phyloP scores from a whole-genome alignment of 2,888 invertebrate species.

The Trichopoda pennipes region DNA sequence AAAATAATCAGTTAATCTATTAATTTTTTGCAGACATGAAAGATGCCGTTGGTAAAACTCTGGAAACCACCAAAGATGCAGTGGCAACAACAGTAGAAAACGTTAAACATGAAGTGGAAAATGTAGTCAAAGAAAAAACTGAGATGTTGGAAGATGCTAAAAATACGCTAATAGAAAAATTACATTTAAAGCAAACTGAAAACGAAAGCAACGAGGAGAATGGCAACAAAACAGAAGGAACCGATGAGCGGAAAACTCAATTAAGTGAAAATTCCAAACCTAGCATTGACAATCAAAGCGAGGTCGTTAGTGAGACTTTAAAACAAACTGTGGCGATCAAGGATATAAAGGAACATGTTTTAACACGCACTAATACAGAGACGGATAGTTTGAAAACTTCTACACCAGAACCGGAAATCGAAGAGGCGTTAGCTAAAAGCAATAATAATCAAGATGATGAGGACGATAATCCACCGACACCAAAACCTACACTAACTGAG shows the following conservation, averaged over 20 bases:
- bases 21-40: constrained; percentile 71
- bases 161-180: constrained; percentile 74
- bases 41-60: constrained; percentile 71
- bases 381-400: constrained; percentile 79
- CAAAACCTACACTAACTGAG: constrained; percentile 78
- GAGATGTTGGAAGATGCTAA: constrained; percentile 74
- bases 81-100: constrained; percentile 75
- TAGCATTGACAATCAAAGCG: background rate
- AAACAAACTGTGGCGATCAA: background rate
- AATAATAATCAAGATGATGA: constrained; percentile 45
- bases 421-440: constrained; percentile 76
- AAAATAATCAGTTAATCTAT: too few species aligned
- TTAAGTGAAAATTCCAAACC: constrained; percentile 39
- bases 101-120: constrained; percentile 75
- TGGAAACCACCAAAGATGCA: constrained; percentile 76
- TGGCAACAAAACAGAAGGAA: background rate
- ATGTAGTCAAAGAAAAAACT: constrained; percentile 74
- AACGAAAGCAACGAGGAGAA: background rate
- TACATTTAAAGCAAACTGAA: constrained; percentile 72
- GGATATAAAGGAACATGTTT: constrained; percentile 14
- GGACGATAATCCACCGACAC: constrained; percentile 77
- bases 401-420: constrained; percentile 80
- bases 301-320: too few species aligned
- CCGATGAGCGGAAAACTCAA: constrained; percentile 34
- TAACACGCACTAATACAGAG: constrained; percentile 72